Evolutionary conservation across 2,888 invertebrate genomes (phyloP), one percentile per base, ranked within the genome.

Genomic region (Drosophila koepferae): DNA sequence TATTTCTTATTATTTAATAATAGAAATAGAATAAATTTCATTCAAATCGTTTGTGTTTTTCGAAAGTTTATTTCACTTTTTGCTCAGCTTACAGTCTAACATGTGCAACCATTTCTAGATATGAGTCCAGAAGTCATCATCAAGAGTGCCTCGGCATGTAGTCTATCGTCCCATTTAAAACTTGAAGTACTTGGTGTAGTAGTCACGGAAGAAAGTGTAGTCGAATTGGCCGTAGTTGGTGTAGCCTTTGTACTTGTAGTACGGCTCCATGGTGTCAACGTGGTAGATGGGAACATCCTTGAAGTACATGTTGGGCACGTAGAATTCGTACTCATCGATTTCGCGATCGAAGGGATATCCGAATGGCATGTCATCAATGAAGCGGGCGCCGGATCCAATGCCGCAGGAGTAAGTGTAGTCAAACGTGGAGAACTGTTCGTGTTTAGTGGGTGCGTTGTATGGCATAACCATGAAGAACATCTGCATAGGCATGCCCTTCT

Each of bases 331-430:
- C 56, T 94, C 93, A 61, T 95, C 94, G 84, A 96, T 94, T 20
- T 94, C 94, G 80, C 96, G 95, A 90, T 97, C 96, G 90, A 97
- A 94, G 77, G 97, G 97, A 94, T 95, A 97, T 54, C 96, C 96
- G 84, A 95, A 94, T 51, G 96, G 94, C 92, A 94, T 94, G 77
- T 94, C 94, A 91, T 96, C 96, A 51, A 95, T 92, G 71, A 91
- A 83, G 68, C 93, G 89, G 93, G 94, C 90, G 89, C 94, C 95
- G 89, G 94, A 94, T 74, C 94, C 95, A 75, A 94, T 93, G 80
- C 94, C 94, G 77, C 94, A 94, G 61, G 94, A 93, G 91, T 94
- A 94, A 20, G 91, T 72, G 38, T 93, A 80, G 78, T 94, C 94
- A 68, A 93, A 94, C 67, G 93, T 93, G 67, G 93, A 93, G 81